Base-by-base conservation (phyloP, 2,888 invertebrate genomes). In the Elysia crispata region DNA sequence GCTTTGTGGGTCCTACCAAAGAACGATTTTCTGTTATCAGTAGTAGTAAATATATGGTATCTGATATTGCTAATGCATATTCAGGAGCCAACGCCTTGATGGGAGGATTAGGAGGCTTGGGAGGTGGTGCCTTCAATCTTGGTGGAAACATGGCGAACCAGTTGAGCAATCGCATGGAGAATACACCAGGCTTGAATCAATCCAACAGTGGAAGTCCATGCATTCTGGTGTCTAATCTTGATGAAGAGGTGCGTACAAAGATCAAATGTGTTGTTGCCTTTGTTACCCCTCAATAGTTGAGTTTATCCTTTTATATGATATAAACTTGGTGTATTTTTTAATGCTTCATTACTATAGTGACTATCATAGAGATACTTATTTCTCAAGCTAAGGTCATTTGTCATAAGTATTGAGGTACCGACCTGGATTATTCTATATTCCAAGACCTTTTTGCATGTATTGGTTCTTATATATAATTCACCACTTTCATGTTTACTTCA, bases 151-250 rank as follows among this genome's bases (percentile, higher is more conserved):
- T 76, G 31, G 66, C 28, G 1, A 72, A 64, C 31, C 79, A 79
- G 62, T 30, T 74, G 30, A 74, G 64, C 70, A 76, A 80, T 69
- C 64, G 76, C 54, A 69, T 76, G 69, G 76, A 70, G 30, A 75
- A 74, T 54, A 28, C 60, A 15, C 54, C 50, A 33, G 79, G 79
- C 33, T 74, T 79, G 79, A 79, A 74, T 91, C 93, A 84, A 92
- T 31, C 86, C 86, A 80, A 89, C 86, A 80, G 76, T 57, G 92
- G 92, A 54, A 92, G 87, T 79, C 85, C 87, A 31, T 98, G 98
- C 28, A 95, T 98, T 82, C 95, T 98, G 85, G 97, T 98, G 91
- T 97, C 97, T 93, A 98, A 98, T 93, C 95, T 98, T 86, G 98
- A 98, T 93, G 98, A 98, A 94, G 97, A 98, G 97, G 98, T 98